These are phyloP conservation scores for Chymomyza caudatula DNA, from an alignment of 2,888 invertebrate genomes.

Conservation along the genomic window DNA sequence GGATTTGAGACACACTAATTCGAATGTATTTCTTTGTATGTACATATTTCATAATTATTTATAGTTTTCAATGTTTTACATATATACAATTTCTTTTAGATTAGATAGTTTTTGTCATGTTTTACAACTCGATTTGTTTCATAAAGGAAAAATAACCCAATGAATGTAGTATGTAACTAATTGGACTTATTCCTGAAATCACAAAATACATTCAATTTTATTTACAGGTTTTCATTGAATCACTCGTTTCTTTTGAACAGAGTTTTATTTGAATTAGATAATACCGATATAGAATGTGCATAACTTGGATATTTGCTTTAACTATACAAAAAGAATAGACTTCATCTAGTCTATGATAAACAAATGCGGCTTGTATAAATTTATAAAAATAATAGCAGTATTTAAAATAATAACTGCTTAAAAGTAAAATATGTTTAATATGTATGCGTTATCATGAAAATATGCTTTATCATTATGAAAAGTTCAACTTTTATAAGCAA, in stretches of 20 bases:
- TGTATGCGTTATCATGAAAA: slow-evolving; percentile 10
- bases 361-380: slow-evolving; percentile 42
- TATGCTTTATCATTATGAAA: slow-evolving; percentile 21
- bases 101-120: not conserved
- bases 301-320: slow-evolving; percentile 47
- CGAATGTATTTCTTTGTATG: not conserved
- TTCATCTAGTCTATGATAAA: slow-evolving; percentile 32
- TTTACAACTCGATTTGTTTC: not conserved
- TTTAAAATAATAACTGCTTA: slow-evolving; percentile 53
- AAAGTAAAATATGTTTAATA: slow-evolving; percentile 35
- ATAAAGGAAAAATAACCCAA: not conserved
- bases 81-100: not conserved
- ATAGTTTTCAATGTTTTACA: not conserved
- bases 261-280: slow-evolving; percentile 28
- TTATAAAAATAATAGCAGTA: slow-evolving; percentile 59
- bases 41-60: not conserved
- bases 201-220: not conserved
- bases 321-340: slow-evolving; percentile 19
- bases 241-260: slow-evolving; percentile 9
- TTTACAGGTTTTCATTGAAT: slow-evolving; percentile 20
- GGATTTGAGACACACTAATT: not conserved
- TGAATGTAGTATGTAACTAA: not conserved
- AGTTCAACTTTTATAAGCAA: slow-evolving; percentile 57
- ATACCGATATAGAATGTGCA: slow-evolving; percentile 48
- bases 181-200: not conserved